Conservation (phyloP, 2,888 invertebrate species). For the Diaphora mendica region DNA sequence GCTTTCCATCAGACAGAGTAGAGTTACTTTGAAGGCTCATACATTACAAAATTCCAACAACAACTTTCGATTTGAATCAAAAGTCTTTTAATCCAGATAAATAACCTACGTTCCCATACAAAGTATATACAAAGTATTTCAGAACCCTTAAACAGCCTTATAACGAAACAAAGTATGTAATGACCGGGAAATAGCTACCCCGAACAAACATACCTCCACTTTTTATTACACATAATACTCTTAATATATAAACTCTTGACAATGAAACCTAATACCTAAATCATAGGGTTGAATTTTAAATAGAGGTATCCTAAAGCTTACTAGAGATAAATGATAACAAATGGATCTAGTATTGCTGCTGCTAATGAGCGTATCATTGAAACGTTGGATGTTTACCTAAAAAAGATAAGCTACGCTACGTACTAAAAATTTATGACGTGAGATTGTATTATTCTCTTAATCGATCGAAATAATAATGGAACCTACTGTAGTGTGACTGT, state of each 20-base stretch:
- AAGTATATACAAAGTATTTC: conserved; percentile 8
- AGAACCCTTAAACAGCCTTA: conserved; percentile 18
- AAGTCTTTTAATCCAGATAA: conserved; percentile 1
- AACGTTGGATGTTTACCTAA: not conserved
- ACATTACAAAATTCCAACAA: too few species aligned
- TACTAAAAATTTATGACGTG: not conserved
- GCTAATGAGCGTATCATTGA: not conserved
- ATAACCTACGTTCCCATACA: conserved; percentile 13
- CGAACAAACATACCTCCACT: conserved; percentile 43
- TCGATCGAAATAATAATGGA: not conserved
- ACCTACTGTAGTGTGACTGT: not conserved
- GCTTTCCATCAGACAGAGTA: too few species aligned
- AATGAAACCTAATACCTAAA: conserved; percentile 21
- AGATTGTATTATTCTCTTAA: not conserved
- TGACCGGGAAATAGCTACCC: conserved; percentile 31
- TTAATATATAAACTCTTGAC: conserved; percentile 33
- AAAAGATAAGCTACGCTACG: not conserved
- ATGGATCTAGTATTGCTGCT: not conserved
- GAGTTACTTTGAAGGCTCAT: too few species aligned
- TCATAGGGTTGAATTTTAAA: not conserved
- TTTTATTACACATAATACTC: conserved; percentile 42
- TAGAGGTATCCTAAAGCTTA: not conserved
- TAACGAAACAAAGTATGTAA: conserved; percentile 39
- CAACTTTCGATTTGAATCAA: not conserved
- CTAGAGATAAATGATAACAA: not conserved